Base-by-base conservation (phyloP, 64 coral and sea anemone species). In the Pocillopora verrucosa region DNA sequence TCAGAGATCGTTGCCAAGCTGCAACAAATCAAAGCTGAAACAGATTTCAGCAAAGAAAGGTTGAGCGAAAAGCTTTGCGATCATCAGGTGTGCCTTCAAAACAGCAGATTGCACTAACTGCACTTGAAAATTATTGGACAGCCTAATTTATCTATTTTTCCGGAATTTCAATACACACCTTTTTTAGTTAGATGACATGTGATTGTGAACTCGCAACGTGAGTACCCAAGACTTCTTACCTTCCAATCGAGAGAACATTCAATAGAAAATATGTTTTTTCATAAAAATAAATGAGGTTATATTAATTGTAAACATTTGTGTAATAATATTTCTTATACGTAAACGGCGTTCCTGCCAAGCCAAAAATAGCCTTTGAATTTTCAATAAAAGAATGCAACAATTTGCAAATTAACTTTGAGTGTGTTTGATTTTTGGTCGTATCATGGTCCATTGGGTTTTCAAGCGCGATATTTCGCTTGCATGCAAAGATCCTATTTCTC, bases 1-100 rank as follows among this genome's bases (percentile, higher is more conserved):
- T 87, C 83, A 16, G 94, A 91, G 34, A 88, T 99, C 37, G 96
- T 94, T 12, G 16, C 45, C 61, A 92, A 83, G 70, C 64, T 78
- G 16, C 86, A 76, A 77, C 56, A 45, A 16, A 61, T 88, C 15
- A 15, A 14, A 60, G 9, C 11, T 61, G 26, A 61, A 59, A 76
- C 13, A 35, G 25, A 13, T 13, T 59, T 30, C 35, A 36, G 16
- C 86, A 61, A 62, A 17, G 20, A 77, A 38, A 16, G 45, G 1
- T 19, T 20, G 22, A 41, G 70, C 37, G 36, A 68, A 24, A 85
- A 20, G 51, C 45, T 85, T 24, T 70, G 64, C 22, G 12, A 13
- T 1, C 7, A 63, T 25, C 82, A 85, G 82, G 82, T 72, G 82
- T 85, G 82, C 36, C 65, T 72, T 25, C 37, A 85, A 25, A 22